Percentiles rank a stretch among this genome's conserved stretches.
These are phyloP conservation scores for Brachionus paranguensis DNA, from an alignment of 1,140 invertebrate species.

Conservation along the genomic window DNA sequence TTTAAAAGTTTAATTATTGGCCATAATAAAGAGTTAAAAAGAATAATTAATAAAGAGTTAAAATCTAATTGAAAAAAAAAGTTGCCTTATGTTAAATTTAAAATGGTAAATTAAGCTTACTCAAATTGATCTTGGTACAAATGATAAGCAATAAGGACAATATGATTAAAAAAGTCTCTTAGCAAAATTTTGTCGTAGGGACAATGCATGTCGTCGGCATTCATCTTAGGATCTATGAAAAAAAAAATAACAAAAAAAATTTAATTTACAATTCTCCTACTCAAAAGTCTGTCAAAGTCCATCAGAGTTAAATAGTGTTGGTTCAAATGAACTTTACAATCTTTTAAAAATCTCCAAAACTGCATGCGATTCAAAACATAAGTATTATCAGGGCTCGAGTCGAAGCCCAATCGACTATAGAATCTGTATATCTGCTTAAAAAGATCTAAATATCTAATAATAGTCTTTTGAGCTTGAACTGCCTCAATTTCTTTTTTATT, in stretches of 20 bases:
- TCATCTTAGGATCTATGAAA: conserved; percentile 44
- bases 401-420: conserved; percentile 52
- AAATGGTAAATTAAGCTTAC: conserved; percentile 40
- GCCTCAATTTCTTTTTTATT: not conserved
- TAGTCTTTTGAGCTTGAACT: conserved; percentile 45
- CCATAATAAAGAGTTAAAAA: too few relatives aligned
- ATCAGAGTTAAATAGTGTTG: conserved; percentile 45
- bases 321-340: conserved; percentile 50
- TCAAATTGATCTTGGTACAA: conserved; percentile 47
- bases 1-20: too few relatives aligned
- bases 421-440: conserved; percentile 51
- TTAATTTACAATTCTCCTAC: conserved; percentile 41
- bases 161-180: conserved; percentile 51
- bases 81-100: too few relatives aligned
- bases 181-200: conserved; percentile 52
- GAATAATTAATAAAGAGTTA: too few relatives aligned
- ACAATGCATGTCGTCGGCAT: conserved; percentile 48
- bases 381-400: conserved; percentile 54
- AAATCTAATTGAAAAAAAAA: too few relatives aligned
- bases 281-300: conserved; percentile 53
- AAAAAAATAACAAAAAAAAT: not conserved
- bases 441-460: conserved; percentile 49
- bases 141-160: conserved; percentile 50
- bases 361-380: conserved; percentile 55
- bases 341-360: conserved; percentile 55